Conservation (phyloP, 2,888 invertebrate species). For the Leptopterna dolabrata region DNA sequence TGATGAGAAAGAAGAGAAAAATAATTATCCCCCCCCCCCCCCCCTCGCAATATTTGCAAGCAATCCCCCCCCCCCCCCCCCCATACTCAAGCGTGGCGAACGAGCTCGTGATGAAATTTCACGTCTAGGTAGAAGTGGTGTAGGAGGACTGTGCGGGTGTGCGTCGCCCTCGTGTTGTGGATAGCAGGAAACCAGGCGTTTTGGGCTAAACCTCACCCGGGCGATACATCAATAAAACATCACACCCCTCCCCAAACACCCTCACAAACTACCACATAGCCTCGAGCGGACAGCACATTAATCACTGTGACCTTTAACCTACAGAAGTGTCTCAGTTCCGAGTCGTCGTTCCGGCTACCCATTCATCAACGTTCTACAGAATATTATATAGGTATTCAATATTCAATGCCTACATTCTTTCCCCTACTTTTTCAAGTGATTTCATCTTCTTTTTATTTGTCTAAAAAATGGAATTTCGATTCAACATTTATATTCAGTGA, state of each 20-base stretch:
- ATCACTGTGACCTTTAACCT: slow-evolving; percentile 38
- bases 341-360: neutral
- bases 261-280: neutral
- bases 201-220: neutral
- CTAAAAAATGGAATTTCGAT: too few relatives aligned
- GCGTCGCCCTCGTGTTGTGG: neutral
- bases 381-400: neutral
- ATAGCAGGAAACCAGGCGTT: neutral
- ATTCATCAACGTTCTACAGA: neutral
- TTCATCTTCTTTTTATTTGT: too few relatives aligned
- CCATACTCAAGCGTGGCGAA: too few relatives aligned
- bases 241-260: neutral
- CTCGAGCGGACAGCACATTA: neutral
- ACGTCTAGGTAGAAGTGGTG: neutral
- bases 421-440: too few relatives aligned
- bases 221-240: slow-evolving; percentile 37
- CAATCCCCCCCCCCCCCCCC: too few relatives aligned
- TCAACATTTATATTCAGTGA: too few relatives aligned
- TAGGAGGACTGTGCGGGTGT: neutral
- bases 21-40: neutral
- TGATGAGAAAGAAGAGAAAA: neutral
- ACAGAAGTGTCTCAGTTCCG: slow-evolving; percentile 10
- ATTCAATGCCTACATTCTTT: neutral
- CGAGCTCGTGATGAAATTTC: neutral
- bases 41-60: too few relatives aligned